Base-by-base conservation (phyloP, 1,140 invertebrate species). In the Oryctes rhinoceros region DNA sequence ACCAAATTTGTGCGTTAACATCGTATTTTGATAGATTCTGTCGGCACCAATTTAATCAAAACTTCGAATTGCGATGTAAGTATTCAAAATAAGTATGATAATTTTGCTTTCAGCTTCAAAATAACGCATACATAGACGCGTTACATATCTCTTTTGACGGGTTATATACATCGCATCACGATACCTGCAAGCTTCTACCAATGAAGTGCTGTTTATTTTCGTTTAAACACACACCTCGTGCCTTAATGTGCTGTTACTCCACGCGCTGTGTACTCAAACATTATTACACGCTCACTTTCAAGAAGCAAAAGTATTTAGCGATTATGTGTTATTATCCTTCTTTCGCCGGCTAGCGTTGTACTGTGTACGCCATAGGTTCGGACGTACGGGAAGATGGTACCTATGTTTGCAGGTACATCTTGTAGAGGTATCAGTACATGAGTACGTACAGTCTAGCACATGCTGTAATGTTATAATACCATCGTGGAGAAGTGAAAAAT, bases 401-500 rank as follows among this genome's bases (percentile, higher is more conserved):
- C 65, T 44, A 44, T 44, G 39, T 44, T 44, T 44, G 39, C 5
- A 44, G 5, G 39, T 71, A 30, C 24, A 37, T 71, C 20, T 71
- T 9, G 30, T 35, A 71, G 24, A 30, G 65, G 65, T 71, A 71
- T 15, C 1, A 35, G 65, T 71, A 71, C 65, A 24, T 71, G 39
- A 44, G 39, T 44, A 44, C 39, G 39, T 44, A 44, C 39, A 44
- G 39, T 9, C 65, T 10, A 71, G 65, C 20, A 71, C 65, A 71
- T 71, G 65, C 35, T 71, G 37, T 35, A 71, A 71, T 71, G 65
- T 71, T 71, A 71, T 71, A 71, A 71, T 71, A 37, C 65, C 24
- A 71, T 71, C 65, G 65, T 20, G 65, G 35, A 71, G 65, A 71
- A 71, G 65, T 71, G 65, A 71, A 71, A 71, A 71, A 71, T 71